A percentile compares a stretch with the other conserved stretches of the same genome.
These are phyloP conservation scores for Amphiprion clarkii DNA, from an alignment of 2,797 vertebrate species.

Conservation along the genomic window DNA sequence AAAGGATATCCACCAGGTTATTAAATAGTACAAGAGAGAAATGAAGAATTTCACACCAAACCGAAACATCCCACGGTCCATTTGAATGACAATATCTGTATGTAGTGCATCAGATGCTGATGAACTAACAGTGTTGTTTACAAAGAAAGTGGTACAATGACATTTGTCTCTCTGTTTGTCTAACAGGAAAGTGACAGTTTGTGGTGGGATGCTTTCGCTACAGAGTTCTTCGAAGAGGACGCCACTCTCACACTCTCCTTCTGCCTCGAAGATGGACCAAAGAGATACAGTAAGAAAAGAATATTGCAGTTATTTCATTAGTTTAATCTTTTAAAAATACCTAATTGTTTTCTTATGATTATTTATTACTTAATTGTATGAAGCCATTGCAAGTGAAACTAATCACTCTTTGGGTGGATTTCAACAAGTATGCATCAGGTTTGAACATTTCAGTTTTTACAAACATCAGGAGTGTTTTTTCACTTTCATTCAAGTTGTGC, in stretches of 20 bases:
- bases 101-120: background rate
- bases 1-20: constrained; percentile 54
- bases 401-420: background rate
- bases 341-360: background rate
- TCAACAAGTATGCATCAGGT: background rate
- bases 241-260: constrained; percentile 98
- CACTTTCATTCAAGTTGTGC: background rate
- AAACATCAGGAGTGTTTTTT: too few relatives aligned
- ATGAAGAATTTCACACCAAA: constrained; percentile 34
- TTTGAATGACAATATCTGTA: background rate
- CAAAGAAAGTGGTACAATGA: background rate
- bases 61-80: background rate
- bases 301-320: background rate
- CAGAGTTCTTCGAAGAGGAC: constrained; percentile 99
- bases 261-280: constrained; percentile 99
- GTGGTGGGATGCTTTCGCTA: constrained; percentile 99
- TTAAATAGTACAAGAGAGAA: constrained; percentile 50
- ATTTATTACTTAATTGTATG: background rate
- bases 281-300: constrained; percentile 98
- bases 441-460: too few relatives aligned
- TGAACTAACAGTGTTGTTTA: background rate
- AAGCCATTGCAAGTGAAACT: background rate
- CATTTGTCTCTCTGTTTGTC: constrained; percentile 43
- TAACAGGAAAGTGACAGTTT: constrained; percentile 98
- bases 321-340: background rate